phyloP scores from a whole-genome alignment of 1,140 invertebrate species.

The Planococcus citri region DNA sequence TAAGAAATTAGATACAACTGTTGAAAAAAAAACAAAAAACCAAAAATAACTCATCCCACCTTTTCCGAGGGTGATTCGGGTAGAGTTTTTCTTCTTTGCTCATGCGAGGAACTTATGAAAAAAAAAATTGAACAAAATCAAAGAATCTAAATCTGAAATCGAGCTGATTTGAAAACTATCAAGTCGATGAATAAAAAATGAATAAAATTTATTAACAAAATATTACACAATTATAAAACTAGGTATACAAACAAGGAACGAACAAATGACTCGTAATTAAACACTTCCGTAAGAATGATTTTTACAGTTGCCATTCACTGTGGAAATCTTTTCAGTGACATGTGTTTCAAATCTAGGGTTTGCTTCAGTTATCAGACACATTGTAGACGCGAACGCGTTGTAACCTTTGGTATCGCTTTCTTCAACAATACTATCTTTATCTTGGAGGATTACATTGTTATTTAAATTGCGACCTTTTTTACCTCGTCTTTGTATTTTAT shows the following conservation, averaged over 20 bases:
- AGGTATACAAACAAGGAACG: neutral
- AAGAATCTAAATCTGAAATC: too few species aligned
- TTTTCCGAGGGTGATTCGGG: too few species aligned
- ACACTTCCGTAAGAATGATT: neutral
- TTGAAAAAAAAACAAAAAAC: too few species aligned
- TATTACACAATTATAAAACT: neutral
- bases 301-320: neutral
- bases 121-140: too few species aligned
- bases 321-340: neutral
- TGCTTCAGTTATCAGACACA: neutral
- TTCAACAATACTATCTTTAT: neutral
- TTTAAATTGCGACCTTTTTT: neutral
- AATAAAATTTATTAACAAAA: neutral
- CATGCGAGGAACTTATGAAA: too few species aligned
- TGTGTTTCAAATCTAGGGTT: neutral
- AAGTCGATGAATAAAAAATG: too few species aligned
- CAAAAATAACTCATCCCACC: too few species aligned
- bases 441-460: neutral
- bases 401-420: too few species aligned
- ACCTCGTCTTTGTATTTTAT: neutral
- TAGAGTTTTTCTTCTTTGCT: too few species aligned
- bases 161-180: too few species aligned
- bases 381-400: neutral
- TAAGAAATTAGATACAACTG: too few species aligned
- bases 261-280: neutral